Evolutionary conservation across 2,888 invertebrate genomes (phyloP), one percentile per base, ranked within the genome.

Genomic region (Chouioia cunea): DNA sequence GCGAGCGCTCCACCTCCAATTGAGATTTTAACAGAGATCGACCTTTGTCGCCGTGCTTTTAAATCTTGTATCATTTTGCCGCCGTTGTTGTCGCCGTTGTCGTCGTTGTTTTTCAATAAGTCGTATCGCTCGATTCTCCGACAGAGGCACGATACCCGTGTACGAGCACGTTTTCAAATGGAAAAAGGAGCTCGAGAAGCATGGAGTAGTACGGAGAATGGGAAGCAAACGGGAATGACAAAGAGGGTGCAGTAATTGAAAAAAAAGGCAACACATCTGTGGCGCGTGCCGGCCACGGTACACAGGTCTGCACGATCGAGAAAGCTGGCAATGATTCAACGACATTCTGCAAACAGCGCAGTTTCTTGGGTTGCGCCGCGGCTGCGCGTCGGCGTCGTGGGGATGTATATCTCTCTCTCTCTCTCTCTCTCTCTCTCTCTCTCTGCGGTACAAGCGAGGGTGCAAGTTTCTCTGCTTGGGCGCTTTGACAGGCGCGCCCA

Each of bases 251-350:
- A 4, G 50, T 18, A 50, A 18, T 16, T 18, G 50, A 50, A 59
- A 63, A 59, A 67, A 10, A 27, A 2, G 46, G 46, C 52, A 20
- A 20, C 16, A 50, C 50, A 68, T 65, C 65, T 68, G 36, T 36
- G 36, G 36, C 36, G 36, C 36, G 36, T 71, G 48, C 50, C 12
- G 15, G 6, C 6, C 36, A 36, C 2, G 12, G 4, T 2, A 23
- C 8, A 43, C 15, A 14, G 36, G 50, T 56, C 73, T 67, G 48
- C 52, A 15, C 44, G 36, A 15, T 57, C 22, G 14, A 27, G 12
- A 78, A 76, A 78, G 43, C n/a, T 10, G 78, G 79, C 80, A 79
- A 81, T 80, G 81, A 82, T 81, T 82, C 81, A 80, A 81, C 81
- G 79, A 80, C 66, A 81, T 81, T 80, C 80, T 76, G 78, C 79